Evolutionary conservation across 1,140 invertebrate genomes (phyloP), one percentile per base, ranked within the genome.

Genomic region (Chironomus striatipennis): DNA sequence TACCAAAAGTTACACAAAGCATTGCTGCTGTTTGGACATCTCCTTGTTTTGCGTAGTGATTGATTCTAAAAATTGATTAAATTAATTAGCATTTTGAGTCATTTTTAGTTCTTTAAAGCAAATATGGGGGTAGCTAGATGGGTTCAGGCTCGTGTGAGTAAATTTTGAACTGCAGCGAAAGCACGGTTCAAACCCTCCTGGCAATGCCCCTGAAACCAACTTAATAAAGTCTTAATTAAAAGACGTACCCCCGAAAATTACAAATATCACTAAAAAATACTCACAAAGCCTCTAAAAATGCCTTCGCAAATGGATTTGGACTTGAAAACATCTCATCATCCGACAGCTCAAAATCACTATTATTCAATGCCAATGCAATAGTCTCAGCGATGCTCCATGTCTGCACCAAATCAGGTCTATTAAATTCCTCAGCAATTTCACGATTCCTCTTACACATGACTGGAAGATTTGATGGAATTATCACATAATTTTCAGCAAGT

Each of bases 1-100:
- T 84, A 77, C 90, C 90, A 82, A 96, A 96, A 0, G 91, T 88
- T 83, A 95, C 97, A 74, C 91, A 91, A 42, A 98, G 80, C 90
- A 98, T 96, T 0, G 94, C 95, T 12, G 95, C 92, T 80, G 94
- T 98, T 85, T 98, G 96, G 64, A 97, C 86, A 83, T 98, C 96
- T 4, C 89, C 88, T 73, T 91, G 86, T 76, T 85, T 85, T 1
- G 90, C 91, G 82, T 92, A 93, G 83, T 93, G 90, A 73, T 87
- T 86, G 78, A 94, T 93, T 82, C 90, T 91, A 81, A 76, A 80
- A 83, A 76, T 79, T 81, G 70, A 47, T 76, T 77, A 77, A 70
- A 75, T 74, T 74, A 64, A 34, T 42, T 47, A 74, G 18, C 21
- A 43, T 67, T 24, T 17, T n/a, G n/a, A n/a, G n/a, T n/a, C n/a